These are phyloP conservation scores for Elachura formosa DNA, from an alignment of 2,113 vertebrate genomes.

Conservation along the genomic window DNA sequence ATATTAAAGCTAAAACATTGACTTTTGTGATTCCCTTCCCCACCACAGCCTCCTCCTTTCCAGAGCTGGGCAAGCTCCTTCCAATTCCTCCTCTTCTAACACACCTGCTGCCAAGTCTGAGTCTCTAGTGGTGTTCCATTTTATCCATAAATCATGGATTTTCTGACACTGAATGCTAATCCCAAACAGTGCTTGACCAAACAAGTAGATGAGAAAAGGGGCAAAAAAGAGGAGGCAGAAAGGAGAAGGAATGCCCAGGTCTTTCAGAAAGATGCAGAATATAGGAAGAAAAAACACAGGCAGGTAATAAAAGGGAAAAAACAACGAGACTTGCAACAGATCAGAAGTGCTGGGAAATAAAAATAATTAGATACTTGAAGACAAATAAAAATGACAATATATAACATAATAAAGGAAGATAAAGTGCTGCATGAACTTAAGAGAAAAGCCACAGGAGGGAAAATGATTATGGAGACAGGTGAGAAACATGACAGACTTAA, in stretches of 20 bases:
- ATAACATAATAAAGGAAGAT: neutral
- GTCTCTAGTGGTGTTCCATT: neutral
- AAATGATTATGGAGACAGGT: neutral
- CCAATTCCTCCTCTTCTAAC: neutral
- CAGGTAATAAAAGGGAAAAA: neutral
- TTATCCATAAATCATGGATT: neutral
- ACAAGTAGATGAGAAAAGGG: neutral
- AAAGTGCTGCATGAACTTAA: neutral
- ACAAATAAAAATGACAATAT: neutral
- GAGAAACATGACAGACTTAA: neutral
- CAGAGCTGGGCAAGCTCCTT: neutral
- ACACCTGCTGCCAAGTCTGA: neutral
- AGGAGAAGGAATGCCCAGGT: neutral
- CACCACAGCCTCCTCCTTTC: neutral
- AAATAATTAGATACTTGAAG: neutral
- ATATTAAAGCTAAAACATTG: neutral
- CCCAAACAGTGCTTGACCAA: neutral
- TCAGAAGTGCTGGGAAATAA: neutral
- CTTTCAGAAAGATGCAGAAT: neutral
- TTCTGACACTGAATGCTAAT: neutral
- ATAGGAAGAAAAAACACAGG: neutral
- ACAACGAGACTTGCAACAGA: neutral
- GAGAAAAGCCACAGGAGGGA: neutral
- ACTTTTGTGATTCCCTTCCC: neutral
- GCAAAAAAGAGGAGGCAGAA: neutral